Base-by-base conservation (phyloP, 30 jellyfish, hydroid and myxozoan species). In the Hydra vulgaris region DNA sequence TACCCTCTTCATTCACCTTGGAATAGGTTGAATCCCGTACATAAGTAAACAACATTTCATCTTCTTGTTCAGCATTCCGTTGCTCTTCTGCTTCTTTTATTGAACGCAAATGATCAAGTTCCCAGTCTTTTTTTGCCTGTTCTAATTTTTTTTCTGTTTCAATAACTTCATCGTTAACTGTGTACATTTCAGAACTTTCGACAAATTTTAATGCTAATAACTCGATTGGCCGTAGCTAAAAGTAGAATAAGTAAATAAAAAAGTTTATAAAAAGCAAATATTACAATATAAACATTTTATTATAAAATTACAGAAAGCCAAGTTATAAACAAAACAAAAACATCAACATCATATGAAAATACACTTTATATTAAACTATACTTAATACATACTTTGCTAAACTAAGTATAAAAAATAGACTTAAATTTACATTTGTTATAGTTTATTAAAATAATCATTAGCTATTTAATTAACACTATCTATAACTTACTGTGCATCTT, bases 1-100 rank as follows among this genome's bases (percentile, higher is more conserved):
- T 72, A 40, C 61, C 71, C 70, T 27, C 75, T 21, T 81, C 76
- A 84, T 80, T 88, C 92, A 90, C 97, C 97, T 90, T 92, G 25
- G 85, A 84, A 74, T 85, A 86, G 21, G 87, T 68, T n/a, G 87
- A 95, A 27, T 92, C 98, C 19, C 87, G 83, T 7, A 89, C 88
- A 83, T 92, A 92, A 0, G 98, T 92, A 92, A 82, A 92, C 81
- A 92, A 86, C 98, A 92, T 92, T 82, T 92, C 98, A 73, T 92
- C 98, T 66, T 92, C 98, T 80, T 92, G 95, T 26, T 82, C 94
- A 0, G 98, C 98, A 67, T 92, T 86, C 73, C 82, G 83, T 25
- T 95, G 95, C 92, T 92, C 98, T 86, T 87, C 96, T 21, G 96
- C 98, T 76, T 92, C 98, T 74, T 92, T 92, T 78, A 82, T 70